These are phyloP conservation scores for Drosophila arizonae DNA, from an alignment of 1,140 invertebrate genomes.

Conservation along the genomic window DNA sequence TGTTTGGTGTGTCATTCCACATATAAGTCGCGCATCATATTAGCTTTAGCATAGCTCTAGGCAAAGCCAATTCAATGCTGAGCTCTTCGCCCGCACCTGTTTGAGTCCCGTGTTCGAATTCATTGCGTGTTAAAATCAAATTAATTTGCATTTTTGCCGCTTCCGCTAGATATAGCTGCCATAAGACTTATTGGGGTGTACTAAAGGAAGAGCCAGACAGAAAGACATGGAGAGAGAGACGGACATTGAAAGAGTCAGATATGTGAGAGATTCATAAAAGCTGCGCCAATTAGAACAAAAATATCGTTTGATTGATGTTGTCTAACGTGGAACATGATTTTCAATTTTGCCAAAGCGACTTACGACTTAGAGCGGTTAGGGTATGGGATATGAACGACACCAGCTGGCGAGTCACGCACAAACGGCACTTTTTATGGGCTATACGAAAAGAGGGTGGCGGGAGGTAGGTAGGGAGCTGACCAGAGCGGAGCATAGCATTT, in stretches of 20 bases:
- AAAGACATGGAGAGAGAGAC: background rate
- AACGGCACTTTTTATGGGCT: slow-evolving; percentile 38
- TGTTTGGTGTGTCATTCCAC: slow-evolving; percentile 2
- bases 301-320: slow-evolving; percentile 51
- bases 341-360: slow-evolving; percentile 40
- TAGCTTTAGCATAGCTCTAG: background rate
- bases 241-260: background rate
- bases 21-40: background rate
- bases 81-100: background rate
- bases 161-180: slow-evolving; percentile 16
- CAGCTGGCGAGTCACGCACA: slow-evolving; percentile 39
- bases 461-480: too few relatives aligned
- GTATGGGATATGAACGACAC: slow-evolving; percentile 2
- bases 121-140: slow-evolving; percentile 20
- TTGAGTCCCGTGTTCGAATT: background rate
- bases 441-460: too few relatives aligned
- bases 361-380: too few relatives aligned
- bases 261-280: slow-evolving; percentile 9
- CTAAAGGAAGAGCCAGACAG: background rate
- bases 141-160: slow-evolving; percentile 40
- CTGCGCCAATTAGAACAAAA: slow-evolving; percentile 49
- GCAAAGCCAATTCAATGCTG: background rate
- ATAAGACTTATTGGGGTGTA: slow-evolving; percentile 3
- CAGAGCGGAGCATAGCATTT: too few relatives aligned
- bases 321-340: slow-evolving; percentile 42